Conservation (phyloP, 1,140 invertebrate genomes). For the Globodera rostochiensis region DNA sequence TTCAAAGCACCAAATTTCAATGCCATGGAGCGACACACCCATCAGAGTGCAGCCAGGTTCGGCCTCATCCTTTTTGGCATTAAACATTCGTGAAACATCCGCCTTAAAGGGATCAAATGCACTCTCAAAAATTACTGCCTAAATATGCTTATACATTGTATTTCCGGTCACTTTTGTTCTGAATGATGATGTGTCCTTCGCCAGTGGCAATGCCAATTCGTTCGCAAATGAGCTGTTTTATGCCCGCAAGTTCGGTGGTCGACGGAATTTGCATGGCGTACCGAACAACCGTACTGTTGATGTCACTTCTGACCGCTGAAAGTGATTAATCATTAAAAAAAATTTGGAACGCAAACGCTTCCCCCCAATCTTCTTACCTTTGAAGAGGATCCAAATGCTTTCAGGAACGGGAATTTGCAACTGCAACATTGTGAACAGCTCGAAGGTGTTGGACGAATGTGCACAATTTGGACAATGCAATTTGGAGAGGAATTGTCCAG, state of each 20-base stretch:
- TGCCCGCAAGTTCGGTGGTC: not conserved
- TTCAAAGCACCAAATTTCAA: conserved; percentile 16
- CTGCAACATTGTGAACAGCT: conserved; percentile 84
- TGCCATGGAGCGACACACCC: not conserved
- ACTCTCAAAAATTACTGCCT: too few relatives aligned
- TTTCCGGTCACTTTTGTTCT: not conserved
- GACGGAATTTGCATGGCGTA: not conserved
- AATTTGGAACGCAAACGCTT: too few relatives aligned
- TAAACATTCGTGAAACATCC: not conserved
- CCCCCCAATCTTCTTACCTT: not conserved
- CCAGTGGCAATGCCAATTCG: not conserved
- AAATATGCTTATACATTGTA: not conserved
- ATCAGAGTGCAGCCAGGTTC: not conserved
- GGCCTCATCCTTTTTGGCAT: not conserved
- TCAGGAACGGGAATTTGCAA: conserved; percentile 74
- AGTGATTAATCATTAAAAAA: not conserved
- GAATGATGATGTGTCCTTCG: not conserved
- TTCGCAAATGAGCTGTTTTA: not conserved
- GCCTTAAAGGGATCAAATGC: not conserved
- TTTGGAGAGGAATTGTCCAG: conserved; percentile 83
- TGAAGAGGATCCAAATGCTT: conserved; percentile 8
- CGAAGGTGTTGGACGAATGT: conserved; percentile 80
- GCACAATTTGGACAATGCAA: conserved; percentile 78
- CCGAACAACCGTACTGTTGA: not conserved
- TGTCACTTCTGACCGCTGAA: not conserved